A percentile compares a stretch with the other conserved stretches of the same genome.
phyloP scores from a whole-genome alignment of 2,888 invertebrate species.

The Catotricha subobsoleta region DNA sequence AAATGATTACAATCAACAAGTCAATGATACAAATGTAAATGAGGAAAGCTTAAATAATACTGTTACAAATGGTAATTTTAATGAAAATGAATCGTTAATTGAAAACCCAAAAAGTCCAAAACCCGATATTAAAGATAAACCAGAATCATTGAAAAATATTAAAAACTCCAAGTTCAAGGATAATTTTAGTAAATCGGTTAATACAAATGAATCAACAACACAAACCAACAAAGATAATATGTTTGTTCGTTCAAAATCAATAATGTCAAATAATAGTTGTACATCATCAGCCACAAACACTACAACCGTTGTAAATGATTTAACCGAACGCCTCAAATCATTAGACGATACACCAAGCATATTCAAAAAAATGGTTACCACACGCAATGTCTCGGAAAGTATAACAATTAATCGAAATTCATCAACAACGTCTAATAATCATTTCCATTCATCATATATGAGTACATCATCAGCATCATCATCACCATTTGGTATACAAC shows the following conservation, averaged over 20 bases:
- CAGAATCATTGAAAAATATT: neutral
- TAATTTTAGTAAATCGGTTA: neutral
- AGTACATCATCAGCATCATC: slow-evolving; percentile 2
- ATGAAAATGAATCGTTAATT: neutral
- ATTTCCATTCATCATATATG: neutral
- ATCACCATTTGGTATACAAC: slow-evolving; percentile 1
- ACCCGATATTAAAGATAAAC: neutral
- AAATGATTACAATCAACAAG: slow-evolving; percentile 19
- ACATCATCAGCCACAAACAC: neutral
- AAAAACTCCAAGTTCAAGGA: neutral
- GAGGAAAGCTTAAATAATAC: neutral
- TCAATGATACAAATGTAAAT: neutral
- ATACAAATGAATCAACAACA: neutral
- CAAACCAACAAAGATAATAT: neutral
- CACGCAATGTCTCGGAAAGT: too few species aligned
- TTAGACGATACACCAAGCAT: slow-evolving; percentile 25
- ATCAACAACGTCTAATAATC: too few species aligned
- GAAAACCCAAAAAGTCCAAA: neutral
- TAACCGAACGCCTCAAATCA: slow-evolving; percentile 23
- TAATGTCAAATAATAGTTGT: neutral
- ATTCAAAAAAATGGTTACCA: slow-evolving; percentile 12
- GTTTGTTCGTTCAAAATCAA: slow-evolving; percentile 1
- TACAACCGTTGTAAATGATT: slow-evolving; percentile 13
- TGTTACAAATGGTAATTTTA: neutral
- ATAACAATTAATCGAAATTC: neutral